Evolutionary conservation across 2,797 vertebrate genomes (phyloP), one percentile per base, ranked within the genome.

Genomic region (Poeciliopsis infans): DNA sequence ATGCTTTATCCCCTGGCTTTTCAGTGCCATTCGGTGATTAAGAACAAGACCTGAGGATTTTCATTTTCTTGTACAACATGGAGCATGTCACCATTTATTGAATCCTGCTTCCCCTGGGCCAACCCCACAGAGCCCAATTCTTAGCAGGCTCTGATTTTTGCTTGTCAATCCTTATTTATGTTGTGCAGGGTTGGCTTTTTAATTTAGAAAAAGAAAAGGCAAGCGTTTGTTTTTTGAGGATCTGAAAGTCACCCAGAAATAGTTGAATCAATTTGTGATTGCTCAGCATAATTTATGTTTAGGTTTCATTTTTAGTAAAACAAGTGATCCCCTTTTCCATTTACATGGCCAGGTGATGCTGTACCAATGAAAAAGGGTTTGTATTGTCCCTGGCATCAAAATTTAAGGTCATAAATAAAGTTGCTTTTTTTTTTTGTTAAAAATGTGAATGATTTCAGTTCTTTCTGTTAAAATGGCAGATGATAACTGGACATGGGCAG

Each of bases 401-500:
- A 79, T 85, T 86, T 84, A 82, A 69, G 78, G 90, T 90, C 36
- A 90, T 75, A 85, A 92, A 94, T 94, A 94, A 94, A 93, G 86
- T 91, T 85, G 87, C 87, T 31, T 85, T 89, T 87, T 57, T 28
- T 57, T 59, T 59, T 85, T 87, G 81, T 89, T 88, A 77, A 85
- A 91, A 90, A 75, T 83, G 28, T 41, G 46, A 51, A 23, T 25
- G 20, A 59, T 76, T 74, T 78, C 55, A 81, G 23, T 85, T 47
- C 8, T 39, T 70, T 59, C 16, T 73, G 41, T 74, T 77, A n/a
- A 73, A 85, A 31, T 36, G 7, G 45, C 28, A 82, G 81, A 86
- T 55, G 28, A 28, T 51, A 1, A 78, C 41, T 11, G 66, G 75
- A 81, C 28, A 73, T 46, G 70, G 79, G 72, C 2, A 8, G 71